Conservation (phyloP, 2,888 invertebrate species). For the Drosophila mulleri region DNA sequence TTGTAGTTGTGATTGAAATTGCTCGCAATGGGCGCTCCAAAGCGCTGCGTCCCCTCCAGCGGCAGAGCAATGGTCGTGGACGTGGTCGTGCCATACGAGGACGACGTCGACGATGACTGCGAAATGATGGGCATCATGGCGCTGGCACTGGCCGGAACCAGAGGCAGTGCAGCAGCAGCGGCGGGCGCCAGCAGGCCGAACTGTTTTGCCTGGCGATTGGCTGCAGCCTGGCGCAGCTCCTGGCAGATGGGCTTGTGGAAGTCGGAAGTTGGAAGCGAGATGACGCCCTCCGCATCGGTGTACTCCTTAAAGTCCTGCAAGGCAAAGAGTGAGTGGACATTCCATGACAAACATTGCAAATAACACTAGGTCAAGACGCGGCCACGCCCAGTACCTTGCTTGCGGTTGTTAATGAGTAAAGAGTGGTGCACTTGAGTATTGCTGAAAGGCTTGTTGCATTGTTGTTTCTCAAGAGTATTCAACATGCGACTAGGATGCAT, state of each 20-base stretch:
- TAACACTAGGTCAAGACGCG: not conserved
- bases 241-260: constrained; percentile 93
- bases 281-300: constrained; percentile 95
- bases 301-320: constrained; percentile 94
- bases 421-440: constrained; percentile 34
- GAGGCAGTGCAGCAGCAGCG: constrained; percentile 52
- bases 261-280: constrained; percentile 94
- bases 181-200: constrained; percentile 68
- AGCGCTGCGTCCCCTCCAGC: constrained; percentile 82
- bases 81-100: constrained; percentile 84
- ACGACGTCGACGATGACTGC: constrained; percentile 82
- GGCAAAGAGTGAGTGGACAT: constrained; percentile 15
- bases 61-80: constrained; percentile 84
- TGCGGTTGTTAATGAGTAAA: constrained; percentile 8
- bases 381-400: constrained; percentile 13
- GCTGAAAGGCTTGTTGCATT: constrained; percentile 37
- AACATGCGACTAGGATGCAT: constrained; percentile 72
- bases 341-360: constrained; percentile 9
- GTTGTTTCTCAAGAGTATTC: constrained; percentile 50
- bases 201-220: constrained; percentile 65
- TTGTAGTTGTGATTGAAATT: constrained; percentile 84
- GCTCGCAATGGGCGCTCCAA: constrained; percentile 75
- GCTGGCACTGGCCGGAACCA: constrained; percentile 22
- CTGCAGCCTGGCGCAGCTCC: constrained; percentile 88
- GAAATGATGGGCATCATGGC: constrained; percentile 74